These are phyloP conservation scores for Hippocampus kuda DNA, from an alignment of 2,797 vertebrate species.

Conservation along the genomic window DNA sequence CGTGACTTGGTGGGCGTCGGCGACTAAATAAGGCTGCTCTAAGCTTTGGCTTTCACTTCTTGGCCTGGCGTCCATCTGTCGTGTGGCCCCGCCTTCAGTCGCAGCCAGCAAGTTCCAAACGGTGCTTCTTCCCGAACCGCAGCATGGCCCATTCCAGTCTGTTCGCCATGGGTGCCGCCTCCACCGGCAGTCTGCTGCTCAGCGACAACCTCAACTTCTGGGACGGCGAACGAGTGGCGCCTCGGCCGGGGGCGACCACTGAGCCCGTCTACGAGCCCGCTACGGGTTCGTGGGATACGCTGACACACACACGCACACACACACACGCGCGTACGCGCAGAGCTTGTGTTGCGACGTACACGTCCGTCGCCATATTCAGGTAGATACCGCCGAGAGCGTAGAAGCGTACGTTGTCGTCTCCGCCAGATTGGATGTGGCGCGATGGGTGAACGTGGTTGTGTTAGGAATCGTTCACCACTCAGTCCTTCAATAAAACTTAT, in stretches of 20 bases:
- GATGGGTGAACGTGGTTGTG: neutral
- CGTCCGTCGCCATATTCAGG: no score
- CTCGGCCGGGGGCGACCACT: conserved; percentile 50
- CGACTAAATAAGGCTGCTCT: no score
- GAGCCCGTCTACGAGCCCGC: conserved; percentile 85
- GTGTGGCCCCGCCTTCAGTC: no score
- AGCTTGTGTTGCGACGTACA: no score
- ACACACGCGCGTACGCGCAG: no score
- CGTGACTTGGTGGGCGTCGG: no score
- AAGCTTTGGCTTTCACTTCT: no score
- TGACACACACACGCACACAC: rapidly evolving
- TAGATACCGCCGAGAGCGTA: no score
- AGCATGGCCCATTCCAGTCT: conserved; percentile 59
- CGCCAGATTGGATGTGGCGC: neutral
- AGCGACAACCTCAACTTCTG: conserved; percentile 80
- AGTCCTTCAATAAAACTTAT: no score
- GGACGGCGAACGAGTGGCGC: conserved; percentile 68
- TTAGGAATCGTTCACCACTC: neutral
- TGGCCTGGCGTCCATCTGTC: no score
- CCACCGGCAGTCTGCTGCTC: conserved; percentile 65
- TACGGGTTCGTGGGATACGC: conserved; percentile 66
- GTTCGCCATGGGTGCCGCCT: conserved; percentile 44
- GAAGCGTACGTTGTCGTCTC: neutral
- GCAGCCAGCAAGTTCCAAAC: no score
- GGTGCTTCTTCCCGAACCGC: no score